Evolutionary conservation across 2,797 vertebrate genomes (phyloP).

Genomic region (Gobio occitaniae): DNA sequence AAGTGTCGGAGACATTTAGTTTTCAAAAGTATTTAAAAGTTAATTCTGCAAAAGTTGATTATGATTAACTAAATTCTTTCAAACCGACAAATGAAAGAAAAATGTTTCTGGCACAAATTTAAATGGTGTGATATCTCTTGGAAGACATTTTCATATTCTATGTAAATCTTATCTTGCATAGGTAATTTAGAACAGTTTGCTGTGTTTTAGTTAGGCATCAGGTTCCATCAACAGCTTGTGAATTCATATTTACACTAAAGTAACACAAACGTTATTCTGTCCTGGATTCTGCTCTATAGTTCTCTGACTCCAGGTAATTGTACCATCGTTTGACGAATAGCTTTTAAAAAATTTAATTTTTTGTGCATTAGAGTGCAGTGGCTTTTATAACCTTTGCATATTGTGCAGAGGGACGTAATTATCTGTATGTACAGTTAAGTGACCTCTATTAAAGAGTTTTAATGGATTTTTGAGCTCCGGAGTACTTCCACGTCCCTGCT

Average conservation of each 20-base stretch:
- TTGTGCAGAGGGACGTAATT: constrained; percentile 54
- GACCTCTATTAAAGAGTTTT: constrained; percentile 64
- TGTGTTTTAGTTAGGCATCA: not conserved
- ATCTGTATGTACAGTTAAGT: constrained; percentile 57
- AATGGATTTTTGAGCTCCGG: constrained; percentile 59
- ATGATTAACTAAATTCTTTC: no score
- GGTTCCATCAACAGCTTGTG: not conserved
- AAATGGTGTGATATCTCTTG: no score
- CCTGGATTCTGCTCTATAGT: not conserved
- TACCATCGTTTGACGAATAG: constrained; percentile 6
- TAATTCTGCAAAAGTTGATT: no score
- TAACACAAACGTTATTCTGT: not conserved
- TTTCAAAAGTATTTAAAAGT: no score
- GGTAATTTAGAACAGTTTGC: not conserved
- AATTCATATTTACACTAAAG: not conserved
- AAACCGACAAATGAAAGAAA: no score
- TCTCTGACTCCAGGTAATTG: not conserved
- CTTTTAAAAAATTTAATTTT: not conserved
- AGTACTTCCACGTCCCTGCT: constrained; percentile 8
- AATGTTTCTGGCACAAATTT: no score
- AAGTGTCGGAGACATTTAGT: no score
- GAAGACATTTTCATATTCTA: no score
- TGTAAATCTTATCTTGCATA: no score
- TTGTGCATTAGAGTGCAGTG: constrained; percentile 7
- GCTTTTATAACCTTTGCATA: constrained; percentile 53